Conservation (phyloP, 1,140 invertebrate species). For the Musca vetustissima region DNA sequence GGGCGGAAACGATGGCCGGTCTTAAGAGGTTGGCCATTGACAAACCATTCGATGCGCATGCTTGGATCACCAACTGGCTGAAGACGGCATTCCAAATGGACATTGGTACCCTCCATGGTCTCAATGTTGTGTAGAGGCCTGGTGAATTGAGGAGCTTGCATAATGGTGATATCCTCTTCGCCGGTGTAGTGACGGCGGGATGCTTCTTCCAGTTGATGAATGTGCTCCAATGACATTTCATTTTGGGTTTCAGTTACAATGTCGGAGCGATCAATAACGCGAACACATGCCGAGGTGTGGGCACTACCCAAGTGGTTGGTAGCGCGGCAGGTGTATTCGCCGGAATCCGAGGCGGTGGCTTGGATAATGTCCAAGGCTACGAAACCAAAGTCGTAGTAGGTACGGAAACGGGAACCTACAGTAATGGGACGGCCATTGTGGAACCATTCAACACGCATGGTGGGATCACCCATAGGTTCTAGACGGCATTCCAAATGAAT, state of each 20-base stretch:
- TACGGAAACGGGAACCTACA: slow-evolving; percentile 87
- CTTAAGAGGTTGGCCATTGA: slow-evolving; percentile 86
- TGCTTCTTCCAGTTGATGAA: slow-evolving; percentile 90
- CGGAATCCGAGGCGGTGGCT: slow-evolving; percentile 83
- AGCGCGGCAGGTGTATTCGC: slow-evolving; percentile 89
- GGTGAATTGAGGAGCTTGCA: slow-evolving; percentile 84
- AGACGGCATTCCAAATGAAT: slow-evolving; percentile 87
- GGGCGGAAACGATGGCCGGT: slow-evolving; percentile 93
- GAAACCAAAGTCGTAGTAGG: slow-evolving; percentile 94
- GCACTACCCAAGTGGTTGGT: slow-evolving; percentile 91
- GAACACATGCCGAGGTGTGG: slow-evolving; percentile 86
- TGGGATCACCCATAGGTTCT: slow-evolving; percentile 93
- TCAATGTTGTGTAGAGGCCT: slow-evolving; percentile 87
- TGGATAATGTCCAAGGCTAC: slow-evolving; percentile 89
- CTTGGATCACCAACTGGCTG: slow-evolving; percentile 92
- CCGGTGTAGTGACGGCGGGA: slow-evolving; percentile 70
- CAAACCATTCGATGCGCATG: slow-evolving; percentile 97
- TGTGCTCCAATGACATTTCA: slow-evolving; percentile 91
- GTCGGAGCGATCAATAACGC: slow-evolving; percentile 79
- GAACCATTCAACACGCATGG: slow-evolving; percentile 94
- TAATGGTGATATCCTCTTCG: slow-evolving; percentile 75
- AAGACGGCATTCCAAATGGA: slow-evolving; percentile 89
- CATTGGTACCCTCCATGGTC: slow-evolving; percentile 87
- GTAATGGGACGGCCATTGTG: slow-evolving; percentile 86
- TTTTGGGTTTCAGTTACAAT: slow-evolving; percentile 93